phyloP scores from a whole-genome alignment of 2,888 invertebrate species.

The Drosophila prostipennis region DNA sequence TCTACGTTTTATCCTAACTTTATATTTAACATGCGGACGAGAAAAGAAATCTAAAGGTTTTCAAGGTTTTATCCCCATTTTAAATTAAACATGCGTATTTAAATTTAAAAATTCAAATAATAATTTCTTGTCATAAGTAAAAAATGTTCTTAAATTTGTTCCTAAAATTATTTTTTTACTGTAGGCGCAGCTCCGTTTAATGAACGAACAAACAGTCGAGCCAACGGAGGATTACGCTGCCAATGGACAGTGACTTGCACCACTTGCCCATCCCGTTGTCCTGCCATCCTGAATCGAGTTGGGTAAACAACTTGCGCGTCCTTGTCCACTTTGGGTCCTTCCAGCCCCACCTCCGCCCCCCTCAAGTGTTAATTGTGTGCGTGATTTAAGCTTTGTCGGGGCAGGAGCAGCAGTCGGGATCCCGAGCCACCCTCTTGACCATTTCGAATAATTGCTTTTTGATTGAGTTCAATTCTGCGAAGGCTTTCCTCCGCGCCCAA shows the following conservation, averaged over 20 bases:
- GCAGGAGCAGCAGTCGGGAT: background rate
- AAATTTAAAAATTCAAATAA: too few species aligned
- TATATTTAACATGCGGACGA: too few species aligned
- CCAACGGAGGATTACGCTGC: constrained; percentile 71
- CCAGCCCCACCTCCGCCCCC: constrained; percentile 10
- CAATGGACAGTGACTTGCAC: constrained; percentile 44
- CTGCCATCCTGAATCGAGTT: constrained; percentile 43
- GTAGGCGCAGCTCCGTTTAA: constrained; percentile 54
- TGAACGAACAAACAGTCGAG: constrained; percentile 68
- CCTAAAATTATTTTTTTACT: background rate
- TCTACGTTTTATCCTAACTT: too few species aligned
- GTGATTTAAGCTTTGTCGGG: constrained; percentile 68
- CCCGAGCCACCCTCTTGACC: constrained; percentile 37
- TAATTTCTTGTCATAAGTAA: too few species aligned
- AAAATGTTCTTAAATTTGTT: background rate
- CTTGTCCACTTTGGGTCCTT: constrained; percentile 43
- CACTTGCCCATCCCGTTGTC: background rate
- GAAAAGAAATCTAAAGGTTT: too few species aligned
- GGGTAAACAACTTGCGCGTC: constrained; percentile 64
- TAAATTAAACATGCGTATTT: too few species aligned
- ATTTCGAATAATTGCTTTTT: constrained; percentile 81
- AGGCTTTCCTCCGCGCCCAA: constrained; percentile 40
- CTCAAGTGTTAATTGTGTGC: constrained; percentile 77
- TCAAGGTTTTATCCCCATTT: too few species aligned
- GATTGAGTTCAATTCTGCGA: constrained; percentile 72